phyloP scores from a whole-genome alignment of 2,113 vertebrate genomes.

The Marmota monax region DNA sequence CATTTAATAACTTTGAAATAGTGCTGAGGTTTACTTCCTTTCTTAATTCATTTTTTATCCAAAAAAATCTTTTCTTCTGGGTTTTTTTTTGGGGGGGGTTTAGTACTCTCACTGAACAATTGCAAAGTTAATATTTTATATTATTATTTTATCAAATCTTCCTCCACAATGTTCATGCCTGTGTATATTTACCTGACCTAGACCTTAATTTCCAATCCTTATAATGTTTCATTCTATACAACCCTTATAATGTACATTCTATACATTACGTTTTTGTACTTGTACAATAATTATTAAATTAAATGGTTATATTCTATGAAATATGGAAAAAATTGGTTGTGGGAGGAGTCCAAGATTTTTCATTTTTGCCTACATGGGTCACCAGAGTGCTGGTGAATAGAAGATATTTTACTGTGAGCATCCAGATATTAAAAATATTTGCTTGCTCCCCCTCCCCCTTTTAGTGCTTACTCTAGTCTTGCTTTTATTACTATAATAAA shows the following conservation, averaged over 20 bases:
- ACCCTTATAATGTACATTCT: neutral
- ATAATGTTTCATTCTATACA: neutral
- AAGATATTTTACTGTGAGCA: neutral
- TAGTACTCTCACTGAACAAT: neutral
- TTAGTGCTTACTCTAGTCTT: neutral
- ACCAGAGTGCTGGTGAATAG: neutral
- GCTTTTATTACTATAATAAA: neutral
- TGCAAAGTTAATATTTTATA: conserved; percentile 18
- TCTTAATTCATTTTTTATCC: rapidly evolving
- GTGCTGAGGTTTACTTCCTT: neutral
- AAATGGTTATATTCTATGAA: neutral
- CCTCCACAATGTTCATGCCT: neutral
- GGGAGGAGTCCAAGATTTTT: neutral
- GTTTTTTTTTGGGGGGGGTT: neutral
- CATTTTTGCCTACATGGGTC: neutral
- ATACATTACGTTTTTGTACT: neutral
- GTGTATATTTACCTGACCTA: neutral
- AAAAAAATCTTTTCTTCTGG: no score
- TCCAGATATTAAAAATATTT: neutral
- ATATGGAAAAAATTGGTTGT: neutral
- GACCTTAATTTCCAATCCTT: neutral
- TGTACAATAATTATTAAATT: neutral
- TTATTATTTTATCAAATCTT: neutral
- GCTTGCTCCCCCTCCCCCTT: neutral
- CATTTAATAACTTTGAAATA: neutral